phyloP scores from a whole-genome alignment of 2,888 invertebrate species.

The Cantharis rustica region DNA sequence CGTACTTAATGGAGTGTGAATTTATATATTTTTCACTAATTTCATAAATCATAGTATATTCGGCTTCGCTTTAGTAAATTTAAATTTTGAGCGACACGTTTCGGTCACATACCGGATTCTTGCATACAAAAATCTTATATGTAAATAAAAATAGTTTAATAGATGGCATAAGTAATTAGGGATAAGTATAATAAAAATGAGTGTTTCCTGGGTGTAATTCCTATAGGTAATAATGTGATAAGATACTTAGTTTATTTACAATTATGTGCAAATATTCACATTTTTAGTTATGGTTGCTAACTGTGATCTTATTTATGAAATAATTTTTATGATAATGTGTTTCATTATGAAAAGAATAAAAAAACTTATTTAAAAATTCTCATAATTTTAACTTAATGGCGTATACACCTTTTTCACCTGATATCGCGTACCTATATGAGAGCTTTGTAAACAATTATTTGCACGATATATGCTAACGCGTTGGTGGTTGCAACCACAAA shows the following conservation, averaged over 20 bases:
- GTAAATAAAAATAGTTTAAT: neutral
- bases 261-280: neutral
- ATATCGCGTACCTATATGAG: conserved; percentile 34
- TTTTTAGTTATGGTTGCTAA: neutral
- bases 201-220: neutral
- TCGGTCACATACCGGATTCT: too few species aligned
- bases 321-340: neutral
- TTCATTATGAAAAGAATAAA: neutral
- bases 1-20: neutral
- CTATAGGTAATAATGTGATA: neutral
- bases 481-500: conserved; percentile 45
- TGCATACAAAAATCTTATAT: neutral
- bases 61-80: too few species aligned
- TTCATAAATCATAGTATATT: too few species aligned
- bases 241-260: neutral
- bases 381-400: conserved; percentile 27
- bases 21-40: neutral
- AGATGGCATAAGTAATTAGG: neutral
- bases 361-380: conserved; percentile 1
- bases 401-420: conserved; percentile 29
- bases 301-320: neutral
- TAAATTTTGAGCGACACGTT: too few species aligned
- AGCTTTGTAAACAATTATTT: conserved; percentile 45
- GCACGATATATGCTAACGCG: conserved; percentile 45
- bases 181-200: neutral